These are phyloP conservation scores for Latrodectus geometricus DNA, from an alignment of 1,140 invertebrate species.

Conservation along the genomic window DNA sequence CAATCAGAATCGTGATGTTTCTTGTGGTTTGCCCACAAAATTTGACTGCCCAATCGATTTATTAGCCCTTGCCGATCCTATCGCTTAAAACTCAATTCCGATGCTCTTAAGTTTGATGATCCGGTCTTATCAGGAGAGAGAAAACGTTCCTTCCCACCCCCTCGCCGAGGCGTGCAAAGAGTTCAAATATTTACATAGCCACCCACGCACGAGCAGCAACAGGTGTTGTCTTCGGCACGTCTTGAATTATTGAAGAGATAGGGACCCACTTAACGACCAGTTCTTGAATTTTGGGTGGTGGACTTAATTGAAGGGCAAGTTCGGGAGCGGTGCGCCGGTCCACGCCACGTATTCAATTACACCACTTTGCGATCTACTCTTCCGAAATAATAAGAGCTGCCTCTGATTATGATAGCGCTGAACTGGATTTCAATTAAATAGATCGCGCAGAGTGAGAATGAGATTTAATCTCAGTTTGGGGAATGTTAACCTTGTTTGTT, in stretches of 20 bases:
- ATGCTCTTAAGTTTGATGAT: background rate
- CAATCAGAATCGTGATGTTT: conserved; percentile 14
- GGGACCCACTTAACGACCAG: conserved; percentile 40
- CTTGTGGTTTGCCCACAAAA: background rate
- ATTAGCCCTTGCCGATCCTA: conserved; percentile 10
- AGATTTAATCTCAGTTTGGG: too few species aligned
- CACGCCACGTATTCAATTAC: too few species aligned
- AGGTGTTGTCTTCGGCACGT: conserved; percentile 37
- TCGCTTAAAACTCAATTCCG: conserved; percentile 38
- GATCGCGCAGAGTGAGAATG: background rate
- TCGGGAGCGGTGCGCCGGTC: too few species aligned
- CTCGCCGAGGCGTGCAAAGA: conserved; percentile 36
- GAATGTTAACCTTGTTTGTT: too few species aligned
- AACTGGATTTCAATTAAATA: conserved; percentile 14
- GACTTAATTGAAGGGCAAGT: conserved; percentile 35
- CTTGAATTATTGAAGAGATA: conserved; percentile 54
- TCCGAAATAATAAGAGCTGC: too few species aligned
- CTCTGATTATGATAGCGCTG: too few species aligned
- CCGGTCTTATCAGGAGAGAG: background rate
- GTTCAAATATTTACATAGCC: conserved; percentile 60
- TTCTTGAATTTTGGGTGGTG: conserved; percentile 10
- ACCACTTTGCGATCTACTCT: too few species aligned
- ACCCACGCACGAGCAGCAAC: conserved; percentile 42
- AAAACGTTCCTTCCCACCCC: background rate
- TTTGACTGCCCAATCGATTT: conserved; percentile 26